These are phyloP conservation scores for Gallirallus australis DNA, from an alignment of 2,797 vertebrate species.

Conservation along the genomic window DNA sequence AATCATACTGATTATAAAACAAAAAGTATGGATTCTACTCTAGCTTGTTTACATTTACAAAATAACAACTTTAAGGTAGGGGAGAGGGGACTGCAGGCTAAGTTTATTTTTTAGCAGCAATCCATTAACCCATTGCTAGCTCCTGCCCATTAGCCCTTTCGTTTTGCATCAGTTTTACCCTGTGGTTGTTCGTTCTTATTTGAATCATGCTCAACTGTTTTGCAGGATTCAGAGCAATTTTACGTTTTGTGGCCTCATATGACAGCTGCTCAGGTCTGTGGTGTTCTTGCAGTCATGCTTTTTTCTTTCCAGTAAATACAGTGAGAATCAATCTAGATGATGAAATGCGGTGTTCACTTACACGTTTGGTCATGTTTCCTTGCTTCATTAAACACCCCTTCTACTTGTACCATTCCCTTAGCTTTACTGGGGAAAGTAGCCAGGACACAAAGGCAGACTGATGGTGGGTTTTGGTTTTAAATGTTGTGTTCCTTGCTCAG, in stretches of 20 bases:
- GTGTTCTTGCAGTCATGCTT: not conserved
- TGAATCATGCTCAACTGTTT: not conserved
- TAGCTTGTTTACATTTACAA: not conserved
- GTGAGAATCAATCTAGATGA: not conserved
- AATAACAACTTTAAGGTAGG: not conserved
- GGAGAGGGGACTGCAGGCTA: not conserved
- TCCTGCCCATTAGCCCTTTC: not conserved
- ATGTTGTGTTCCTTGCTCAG: not conserved
- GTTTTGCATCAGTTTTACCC: not conserved
- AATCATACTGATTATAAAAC: not conserved
- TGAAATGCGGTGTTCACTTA: not conserved
- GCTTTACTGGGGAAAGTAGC: not conserved
- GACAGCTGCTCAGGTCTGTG: not conserved
- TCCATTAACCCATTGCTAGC: not conserved
- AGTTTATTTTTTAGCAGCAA: not conserved
- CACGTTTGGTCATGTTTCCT: not conserved
- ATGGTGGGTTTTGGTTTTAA: not conserved
- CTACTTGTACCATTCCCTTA: not conserved
- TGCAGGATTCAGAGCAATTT: not conserved
- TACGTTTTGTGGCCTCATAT: not conserved
- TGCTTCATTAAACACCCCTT: not conserved
- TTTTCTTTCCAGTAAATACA: not conserved
- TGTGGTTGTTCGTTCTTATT: not conserved
- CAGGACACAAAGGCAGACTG: not conserved
- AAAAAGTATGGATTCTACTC: not conserved